Evolutionary conservation across 2,888 invertebrate genomes (phyloP), one percentile per base, ranked within the genome.

Genomic region (Archaeoteleia sp.): DNA sequence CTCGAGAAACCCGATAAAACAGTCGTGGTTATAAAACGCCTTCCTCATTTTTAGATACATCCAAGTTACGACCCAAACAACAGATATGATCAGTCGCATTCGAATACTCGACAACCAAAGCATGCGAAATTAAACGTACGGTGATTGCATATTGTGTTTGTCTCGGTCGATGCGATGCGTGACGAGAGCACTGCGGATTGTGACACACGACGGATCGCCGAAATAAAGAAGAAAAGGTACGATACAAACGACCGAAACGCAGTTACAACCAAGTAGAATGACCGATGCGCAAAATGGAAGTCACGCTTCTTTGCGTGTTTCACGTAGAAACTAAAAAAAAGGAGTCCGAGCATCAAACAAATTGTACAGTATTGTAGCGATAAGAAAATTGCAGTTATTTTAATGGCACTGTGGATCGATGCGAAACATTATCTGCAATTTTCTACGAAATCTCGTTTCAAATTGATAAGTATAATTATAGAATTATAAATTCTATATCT

Each of bases 1-100:
- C 62, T 62, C 48, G 67, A 66, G 67, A 67, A n/a, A 62, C 57
- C 55, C 53, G 61, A 51, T 67, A 54, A 67, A 67, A 67, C 67
- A 66, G 67, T 67, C 67, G 67, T 62, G 51, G 53, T 67, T 67
- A 67, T 53, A 67, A 67, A 67, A 67, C 57, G 62, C 57, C 42
- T 6, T 42, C 7, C 13, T n/a, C 29, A 8, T 12, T 37, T 46
- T 57, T 35, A n/a, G 2, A 34, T 34, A 34, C 34, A 34, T 12
- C 34, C 34, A 34, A 34, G 34, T 34, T 34, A 34, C 34, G 34
- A 12, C 10, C 14, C 34, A 10, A 34, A 10, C 34, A 13, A 34
- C 20, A 5, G 20, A 34, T 34, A 10, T 10, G 34, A 13, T 10
- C 1, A 10, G 9, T 30, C 9, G 30, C 10, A 5, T 20, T 20